Evolutionary conservation across 2,113 vertebrate genomes (phyloP), one percentile per base, ranked within the genome.

Genomic region (Serinus canaria): DNA sequence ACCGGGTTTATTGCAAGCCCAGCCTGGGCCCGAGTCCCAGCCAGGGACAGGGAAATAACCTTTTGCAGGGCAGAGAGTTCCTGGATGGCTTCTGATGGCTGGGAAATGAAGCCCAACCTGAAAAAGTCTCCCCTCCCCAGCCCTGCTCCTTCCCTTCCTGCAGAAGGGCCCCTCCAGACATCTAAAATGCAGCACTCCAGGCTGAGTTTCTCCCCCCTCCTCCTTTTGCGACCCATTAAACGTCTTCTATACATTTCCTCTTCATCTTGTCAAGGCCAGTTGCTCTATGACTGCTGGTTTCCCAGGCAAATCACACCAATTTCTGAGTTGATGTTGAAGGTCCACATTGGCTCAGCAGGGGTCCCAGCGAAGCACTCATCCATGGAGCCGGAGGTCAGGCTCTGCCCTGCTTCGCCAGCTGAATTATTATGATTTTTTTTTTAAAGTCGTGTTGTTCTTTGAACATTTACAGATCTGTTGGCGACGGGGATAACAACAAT

Each of bases 261-360:
- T 95, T 96, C 95, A 81, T 95, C 96, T 96, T 96, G 96, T 97
- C 96, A 97, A 95, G 94, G 94, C 95, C 97, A 97, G 95, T 97
- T 97, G 97, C 95, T 94, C 91, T 82, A 92, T 91, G 96, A 95
- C 86, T 94, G 97, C 93, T 89, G 91, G 97, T 98, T 98, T 98
- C 98, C 98, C 98, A 98, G 98, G 97, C 96, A 98, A 98, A 98
- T 98, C 98, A 98, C 98, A 98, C 97, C 97, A 97, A 98, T 99
- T 99, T 98, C 97, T 95, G 96, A 98, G 98, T 97, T 98, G 98
- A 98, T 97, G 98, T 98, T 98, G 98, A 98, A 98, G 98, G 98
- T 97, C 98, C 96, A 97, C 97, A 97, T 97, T 97, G 98, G 97
- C 98, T 98, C 98, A 98, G 98, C 98, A 97, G 98, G 98, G 96